A percentile compares a stretch with the other conserved stretches of the same genome.
These are phyloP conservation scores for Sinohyriopsis cumingii DNA, from an alignment of 2,888 invertebrate genomes.

Conservation along the genomic window DNA sequence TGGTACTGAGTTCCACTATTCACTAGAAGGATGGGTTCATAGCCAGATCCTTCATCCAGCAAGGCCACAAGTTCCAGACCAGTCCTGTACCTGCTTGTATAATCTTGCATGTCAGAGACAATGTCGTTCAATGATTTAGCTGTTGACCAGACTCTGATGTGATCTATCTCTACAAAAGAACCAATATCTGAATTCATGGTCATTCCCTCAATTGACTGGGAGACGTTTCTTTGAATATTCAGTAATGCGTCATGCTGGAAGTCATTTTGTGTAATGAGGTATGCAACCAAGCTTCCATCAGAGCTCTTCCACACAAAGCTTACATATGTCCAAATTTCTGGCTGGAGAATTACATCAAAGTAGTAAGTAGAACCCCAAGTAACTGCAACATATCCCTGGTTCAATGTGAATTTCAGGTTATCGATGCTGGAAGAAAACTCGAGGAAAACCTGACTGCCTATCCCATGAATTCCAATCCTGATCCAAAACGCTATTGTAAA, in stretches of 20 bases:
- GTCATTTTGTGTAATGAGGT: constrained; percentile 17
- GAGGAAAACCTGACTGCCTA: neutral
- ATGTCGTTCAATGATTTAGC: constrained; percentile 29
- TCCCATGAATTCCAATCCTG: constrained; percentile 2
- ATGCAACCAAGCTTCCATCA: constrained; percentile 15
- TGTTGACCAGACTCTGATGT: constrained; percentile 41
- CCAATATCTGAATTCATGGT: constrained; percentile 2
- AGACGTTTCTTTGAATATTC: constrained; percentile 2
- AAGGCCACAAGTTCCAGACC: constrained; percentile 27
- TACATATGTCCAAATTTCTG: constrained; percentile 23
- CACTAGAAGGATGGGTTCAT: too few species aligned
- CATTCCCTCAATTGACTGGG: constrained; percentile 11
- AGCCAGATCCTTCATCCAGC: constrained; percentile 49
- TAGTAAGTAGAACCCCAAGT: constrained; percentile 3
- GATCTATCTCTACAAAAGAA: constrained; percentile 35
- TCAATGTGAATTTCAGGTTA: constrained; percentile 8
- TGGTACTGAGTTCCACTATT: too few species aligned
- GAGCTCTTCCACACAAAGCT: constrained; percentile 20
- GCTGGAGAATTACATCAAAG: too few species aligned
- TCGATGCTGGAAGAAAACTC: constrained; percentile 9
- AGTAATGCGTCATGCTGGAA: constrained; percentile 16
- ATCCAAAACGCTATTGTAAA: constrained; percentile 26
- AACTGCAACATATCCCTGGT: constrained; percentile 12
- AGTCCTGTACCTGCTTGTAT: constrained; percentile 16
- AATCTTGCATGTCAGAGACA: constrained; percentile 26